Evolutionary conservation across 2,888 invertebrate genomes (phyloP), one percentile per base, ranked within the genome.

Genomic region (Amphipyra tragopoginis): DNA sequence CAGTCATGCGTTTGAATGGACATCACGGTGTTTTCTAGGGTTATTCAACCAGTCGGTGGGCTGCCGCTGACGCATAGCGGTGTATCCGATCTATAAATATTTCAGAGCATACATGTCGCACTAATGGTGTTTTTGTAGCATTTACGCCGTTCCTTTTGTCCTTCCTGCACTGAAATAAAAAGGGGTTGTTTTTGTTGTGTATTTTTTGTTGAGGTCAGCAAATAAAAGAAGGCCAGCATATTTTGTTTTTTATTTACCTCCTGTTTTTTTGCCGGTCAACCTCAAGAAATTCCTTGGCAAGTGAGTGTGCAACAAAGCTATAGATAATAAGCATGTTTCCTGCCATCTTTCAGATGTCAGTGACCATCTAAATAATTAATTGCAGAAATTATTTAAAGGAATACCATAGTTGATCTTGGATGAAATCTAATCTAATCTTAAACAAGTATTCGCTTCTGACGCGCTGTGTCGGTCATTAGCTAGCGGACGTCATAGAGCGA

Each of bases 21-120:
- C 69, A 65, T 65, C 61, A 63, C 74, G 64, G 65, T 82, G 75
- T 81, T 74, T 77, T 75, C 78, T 85, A 84, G 84, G 90, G 89
- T 90, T 90, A 89, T 91, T 91, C 88, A 92, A 92, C 90, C 84
- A 86, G 63, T 63, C 68, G 64, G 81, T 81, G 77, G 78, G 78
- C 75, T 75, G 72, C 63, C 60, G 57, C 73, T 82, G 84, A 87
- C 86, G 86, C 79, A 82, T 76, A 65, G 29, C 58, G 49, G 53
- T 60, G 48, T 60, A 66, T 61, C 73, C 58, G 45, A 58, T 66
- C 83, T 86, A 84, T 78, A 82, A 84, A 88, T 87, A 87, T 64
- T 66, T 67, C 49, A 34, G 40, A 52, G 67, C 61, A 72, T 70
- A 63, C 62, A 69, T 79, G 78, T 76, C 78, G 63, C 73, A 59